Base-by-base conservation (phyloP, 2,113 vertebrate species). In the Chaetura pelagica region DNA sequence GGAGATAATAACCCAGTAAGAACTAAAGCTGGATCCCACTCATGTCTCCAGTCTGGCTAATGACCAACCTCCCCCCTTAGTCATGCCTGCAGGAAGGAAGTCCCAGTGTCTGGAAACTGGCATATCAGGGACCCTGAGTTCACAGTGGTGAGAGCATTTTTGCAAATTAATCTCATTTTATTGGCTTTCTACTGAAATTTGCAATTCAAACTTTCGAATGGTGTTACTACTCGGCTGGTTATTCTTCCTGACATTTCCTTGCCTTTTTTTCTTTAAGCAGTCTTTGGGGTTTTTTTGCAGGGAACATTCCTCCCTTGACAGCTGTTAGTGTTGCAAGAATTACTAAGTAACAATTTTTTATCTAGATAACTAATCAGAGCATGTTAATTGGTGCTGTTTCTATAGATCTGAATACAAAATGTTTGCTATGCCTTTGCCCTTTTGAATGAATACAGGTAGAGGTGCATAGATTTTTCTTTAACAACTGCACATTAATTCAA, bases 81-180 rank as follows among this genome's bases (percentile, higher is more conserved):
- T 73, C 52, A 42, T 84, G 66, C 51, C 57, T 12, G 4, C 49
- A 62, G 80, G 83, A 93, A 93, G 90, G 55, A 92, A 72, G 58
- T 35, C 52, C 23, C 57, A n/a, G 38, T 32, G 44, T 80, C 71
- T 90, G 81, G 66, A 87, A 84, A 64, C 27, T 42, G 40, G 46
- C 67, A 91, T 52, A 79, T 20, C 10, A 35, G 18, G 13, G 30
- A 19, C 10, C 15, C 12, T 3, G 44, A 79, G 32, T 61, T 87
- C 78, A 74, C n/a, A 63, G 24, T 6, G 26, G 32, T 35, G 49
- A 82, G 57, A 93, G 48, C n/a, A 93, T 69, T 49, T 5, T 57
- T 48, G 59, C 68, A 92, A 94, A 90, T 87, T 59, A 68, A 59
- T 85, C 68, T 44, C 5, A 51, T 89, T 93, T 95, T 92, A 73